Conservation (phyloP, 2,113 vertebrate species). For the Dinomys branickii region DNA sequence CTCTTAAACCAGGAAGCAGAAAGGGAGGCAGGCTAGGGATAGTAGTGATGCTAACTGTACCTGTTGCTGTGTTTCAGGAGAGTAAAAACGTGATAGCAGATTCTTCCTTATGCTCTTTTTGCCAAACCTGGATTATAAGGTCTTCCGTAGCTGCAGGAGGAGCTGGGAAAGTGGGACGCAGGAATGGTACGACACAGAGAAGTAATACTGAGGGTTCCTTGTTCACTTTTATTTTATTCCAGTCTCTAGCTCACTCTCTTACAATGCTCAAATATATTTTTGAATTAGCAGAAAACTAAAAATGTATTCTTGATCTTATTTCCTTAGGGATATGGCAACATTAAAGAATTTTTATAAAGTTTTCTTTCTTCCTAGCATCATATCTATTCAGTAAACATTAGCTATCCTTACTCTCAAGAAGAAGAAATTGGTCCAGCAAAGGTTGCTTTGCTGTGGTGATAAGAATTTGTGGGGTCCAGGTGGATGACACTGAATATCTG, state of each 20-base stretch:
- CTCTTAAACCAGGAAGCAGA: not conserved
- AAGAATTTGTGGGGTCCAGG: not conserved
- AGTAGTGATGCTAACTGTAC: not conserved
- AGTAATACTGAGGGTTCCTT: not conserved
- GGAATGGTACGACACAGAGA: not conserved
- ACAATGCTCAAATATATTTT: not conserved
- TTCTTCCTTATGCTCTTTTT: not conserved
- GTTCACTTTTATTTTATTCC: not conserved
- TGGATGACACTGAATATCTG: not conserved
- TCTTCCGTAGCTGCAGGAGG: not conserved
- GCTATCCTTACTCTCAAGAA: not conserved
- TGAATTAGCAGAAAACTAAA: not conserved
- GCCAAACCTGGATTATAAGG: not conserved
- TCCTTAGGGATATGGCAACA: not conserved
- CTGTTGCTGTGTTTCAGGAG: not conserved
- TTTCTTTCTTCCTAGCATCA: not conserved
- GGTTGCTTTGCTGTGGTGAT: not conserved
- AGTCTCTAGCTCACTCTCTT: not conserved
- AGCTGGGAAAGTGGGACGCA: not conserved
- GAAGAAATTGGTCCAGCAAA: not conserved
- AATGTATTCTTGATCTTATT: constrained; percentile 13
- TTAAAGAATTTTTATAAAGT: not conserved
- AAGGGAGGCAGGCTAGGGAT: not conserved
- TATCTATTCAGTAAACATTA: not conserved
- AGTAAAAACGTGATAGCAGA: not conserved